phyloP scores from a whole-genome alignment of 1,140 invertebrate species.

The Stegodyphus dumicola region DNA sequence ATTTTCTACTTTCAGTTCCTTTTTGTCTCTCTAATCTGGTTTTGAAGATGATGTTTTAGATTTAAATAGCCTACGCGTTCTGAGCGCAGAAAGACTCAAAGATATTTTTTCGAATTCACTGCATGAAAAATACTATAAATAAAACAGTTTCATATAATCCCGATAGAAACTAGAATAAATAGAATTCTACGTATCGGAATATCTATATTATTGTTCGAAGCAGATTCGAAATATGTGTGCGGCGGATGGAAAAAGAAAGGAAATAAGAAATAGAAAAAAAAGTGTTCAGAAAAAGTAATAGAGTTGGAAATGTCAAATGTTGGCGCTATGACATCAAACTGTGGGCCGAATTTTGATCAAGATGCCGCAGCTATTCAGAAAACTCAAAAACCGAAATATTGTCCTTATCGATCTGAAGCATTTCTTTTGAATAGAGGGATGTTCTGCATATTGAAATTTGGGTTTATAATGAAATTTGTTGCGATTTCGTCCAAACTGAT shows the following conservation, averaged over 20 bases:
- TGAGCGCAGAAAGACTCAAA: too few relatives aligned
- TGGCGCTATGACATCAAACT: constrained; percentile 42
- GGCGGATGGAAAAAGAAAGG: background rate
- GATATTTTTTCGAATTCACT: background rate
- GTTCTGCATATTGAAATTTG: constrained; percentile 11
- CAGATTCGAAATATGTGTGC: constrained; percentile 35
- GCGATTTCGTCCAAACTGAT: too few relatives aligned
- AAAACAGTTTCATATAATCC: background rate
- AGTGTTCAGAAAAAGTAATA: constrained; percentile 13
- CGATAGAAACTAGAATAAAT: constrained; percentile 20
- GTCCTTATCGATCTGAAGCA: constrained; percentile 33
- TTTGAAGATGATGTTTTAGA: too few relatives aligned
- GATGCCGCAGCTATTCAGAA: constrained; percentile 51
- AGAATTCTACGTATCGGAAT: constrained; percentile 42
- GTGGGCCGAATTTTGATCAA: constrained; percentile 57
- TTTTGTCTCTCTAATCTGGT: too few relatives aligned
- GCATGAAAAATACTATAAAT: background rate
- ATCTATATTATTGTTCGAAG: constrained; percentile 25
- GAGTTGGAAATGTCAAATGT: constrained; percentile 55
- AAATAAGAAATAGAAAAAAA: too few relatives aligned
- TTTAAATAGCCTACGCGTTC: too few relatives aligned
- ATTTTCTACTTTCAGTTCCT: too few relatives aligned
- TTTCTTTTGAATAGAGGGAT: constrained; percentile 24
- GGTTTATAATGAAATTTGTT: background rate
- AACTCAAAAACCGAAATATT: constrained; percentile 57